Conservation (phyloP, 2,797 vertebrate species). For the Malurus splendens region DNA sequence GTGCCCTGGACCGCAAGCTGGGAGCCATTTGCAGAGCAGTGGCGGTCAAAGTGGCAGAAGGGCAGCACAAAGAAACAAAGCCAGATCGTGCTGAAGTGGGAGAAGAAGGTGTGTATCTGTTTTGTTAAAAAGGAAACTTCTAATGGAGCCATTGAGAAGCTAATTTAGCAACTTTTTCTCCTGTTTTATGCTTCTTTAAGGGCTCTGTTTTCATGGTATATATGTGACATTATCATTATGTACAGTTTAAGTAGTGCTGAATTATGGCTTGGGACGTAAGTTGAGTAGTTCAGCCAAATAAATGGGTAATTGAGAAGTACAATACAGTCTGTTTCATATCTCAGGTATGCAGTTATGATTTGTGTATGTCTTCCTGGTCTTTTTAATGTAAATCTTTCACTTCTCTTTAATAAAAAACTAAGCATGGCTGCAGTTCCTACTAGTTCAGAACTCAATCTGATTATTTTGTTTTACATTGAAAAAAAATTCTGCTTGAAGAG, state of each 20-base stretch:
- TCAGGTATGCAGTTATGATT: not conserved
- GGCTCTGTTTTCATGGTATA: not conserved
- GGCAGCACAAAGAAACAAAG: constrained; percentile 76
- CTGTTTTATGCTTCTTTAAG: not conserved
- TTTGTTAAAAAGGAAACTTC: not conserved
- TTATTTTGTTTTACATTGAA: not conserved
- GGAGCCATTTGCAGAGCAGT: constrained; percentile 93
- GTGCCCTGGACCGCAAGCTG: constrained; percentile 91
- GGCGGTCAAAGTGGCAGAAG: constrained; percentile 92
- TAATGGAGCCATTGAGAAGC: not conserved
- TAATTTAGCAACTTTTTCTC: not conserved
- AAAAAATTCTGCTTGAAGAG: not conserved
- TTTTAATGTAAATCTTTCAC: not conserved
- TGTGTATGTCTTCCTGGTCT: not conserved
- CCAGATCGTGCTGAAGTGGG: constrained; percentile 52
- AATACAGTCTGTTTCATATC: not conserved
- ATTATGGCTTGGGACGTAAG: not conserved
- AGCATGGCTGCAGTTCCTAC: not conserved
- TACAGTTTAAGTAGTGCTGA: not conserved
- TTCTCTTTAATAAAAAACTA: not conserved
- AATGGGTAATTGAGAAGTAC: not conserved
- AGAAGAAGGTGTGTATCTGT: constrained; percentile 69
- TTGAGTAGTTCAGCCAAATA: not conserved
- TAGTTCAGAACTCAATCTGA: not conserved
- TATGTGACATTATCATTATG: not conserved